Percentiles rank a stretch among this genome's conserved stretches.
Evolutionary conservation across 1,140 invertebrate species (phyloP).

Genomic region (Cephus cinctus): DNA sequence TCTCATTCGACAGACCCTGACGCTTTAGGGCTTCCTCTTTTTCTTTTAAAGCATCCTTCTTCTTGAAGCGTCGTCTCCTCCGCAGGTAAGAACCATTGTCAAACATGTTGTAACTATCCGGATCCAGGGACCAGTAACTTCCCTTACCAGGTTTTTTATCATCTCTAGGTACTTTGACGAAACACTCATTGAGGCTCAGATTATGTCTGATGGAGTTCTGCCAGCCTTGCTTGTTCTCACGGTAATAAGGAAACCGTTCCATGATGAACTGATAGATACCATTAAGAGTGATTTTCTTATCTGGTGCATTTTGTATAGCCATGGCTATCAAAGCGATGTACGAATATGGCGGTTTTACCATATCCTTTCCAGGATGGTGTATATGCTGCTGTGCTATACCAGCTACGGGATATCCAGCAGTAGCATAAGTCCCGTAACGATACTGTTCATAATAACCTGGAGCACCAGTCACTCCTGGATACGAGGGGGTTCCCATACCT

Average conservation of each 20-base stretch:
- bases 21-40: constrained; percentile 84
- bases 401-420: constrained; percentile 53
- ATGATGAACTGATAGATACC: constrained; percentile 99
- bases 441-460: constrained; percentile 55
- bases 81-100: constrained; percentile 95
- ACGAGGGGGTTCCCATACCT: constrained; percentile 46
- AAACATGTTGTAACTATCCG: constrained; percentile 97
- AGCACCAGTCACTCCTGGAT: constrained; percentile 40
- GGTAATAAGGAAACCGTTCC: constrained; percentile 95
- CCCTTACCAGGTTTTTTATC: constrained; percentile 97
- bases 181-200: constrained; percentile 97
- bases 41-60: constrained; percentile 87
- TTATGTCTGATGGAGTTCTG: constrained; percentile 97
- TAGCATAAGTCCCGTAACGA: constrained; percentile 57
- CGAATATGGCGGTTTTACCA: constrained; percentile 96
- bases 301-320: constrained; percentile 92
- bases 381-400: constrained; percentile 66
- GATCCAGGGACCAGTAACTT: constrained; percentile 96
- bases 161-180: constrained; percentile 89
- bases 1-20: constrained; percentile 65
- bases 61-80: constrained; percentile 91
- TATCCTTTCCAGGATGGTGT: constrained; percentile 70
- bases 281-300: constrained; percentile 93
- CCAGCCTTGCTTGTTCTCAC: constrained; percentile 96
- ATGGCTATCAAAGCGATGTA: constrained; percentile 98